Evolutionary conservation across 2,113 vertebrate species (phyloP), one percentile per base, ranked within the genome.

Genomic region (Tringa solitaria): DNA sequence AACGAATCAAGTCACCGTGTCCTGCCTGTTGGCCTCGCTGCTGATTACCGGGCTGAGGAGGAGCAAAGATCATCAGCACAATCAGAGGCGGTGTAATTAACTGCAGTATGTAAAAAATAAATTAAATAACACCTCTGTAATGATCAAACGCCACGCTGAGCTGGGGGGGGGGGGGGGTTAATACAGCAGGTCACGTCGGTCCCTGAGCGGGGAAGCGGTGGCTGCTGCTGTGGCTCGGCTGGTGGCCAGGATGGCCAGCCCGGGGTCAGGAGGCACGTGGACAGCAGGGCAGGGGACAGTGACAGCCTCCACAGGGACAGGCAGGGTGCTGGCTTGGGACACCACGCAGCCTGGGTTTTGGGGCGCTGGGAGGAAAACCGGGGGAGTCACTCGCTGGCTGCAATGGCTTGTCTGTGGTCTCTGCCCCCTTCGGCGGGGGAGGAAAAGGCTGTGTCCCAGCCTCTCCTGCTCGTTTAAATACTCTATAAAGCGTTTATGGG

Each of bases 401-500:
- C 45, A 8, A 23, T 6, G 0, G 4, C 15, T 21, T 33, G 10
- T 24, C 8, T 15, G 41, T 5, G 7, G 41, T 67, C 1, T 14
- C 33, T 28, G 77, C 59, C 59, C 57, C 27, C 4, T 5, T 4
- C 9, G 14, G 45, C 23, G 60, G 74, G 20, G 56, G 14, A 14
- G 20, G 12, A 13, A 69, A 39, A 8, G 33, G 32, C 12, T 45
- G 3, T 14, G 2, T 11, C 56, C 12, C 3, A 0, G 3, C n/a
- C 21, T 32, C 14, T 20, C 18, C 63, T 11, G 8, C 18, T 4
- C 2, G 50, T n/a, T 30, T 1, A 2, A 57, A 27, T 18, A 4
- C 5, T 14, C 3, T 4, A 2, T n/a, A 18, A 1, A 4, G 16
- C 30, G 8, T 21, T 16, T 5, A 0, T 1, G 3, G 56, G 6